Evolutionary conservation across 2,797 vertebrate genomes (phyloP).

Genomic region (Coilia nasus): DNA sequence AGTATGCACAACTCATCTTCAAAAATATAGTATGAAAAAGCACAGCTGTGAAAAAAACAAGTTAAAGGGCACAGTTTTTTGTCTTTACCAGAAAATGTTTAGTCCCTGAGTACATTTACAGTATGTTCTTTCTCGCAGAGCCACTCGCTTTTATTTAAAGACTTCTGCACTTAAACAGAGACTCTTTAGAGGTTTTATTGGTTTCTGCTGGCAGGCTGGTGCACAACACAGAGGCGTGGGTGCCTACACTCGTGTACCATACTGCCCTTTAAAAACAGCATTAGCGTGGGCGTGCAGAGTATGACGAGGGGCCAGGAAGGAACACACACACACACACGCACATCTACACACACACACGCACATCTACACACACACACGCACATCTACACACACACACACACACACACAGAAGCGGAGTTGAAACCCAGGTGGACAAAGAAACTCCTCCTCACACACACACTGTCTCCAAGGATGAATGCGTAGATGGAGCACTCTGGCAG

Average conservation of each 20-base stretch:
- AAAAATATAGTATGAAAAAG: neutral
- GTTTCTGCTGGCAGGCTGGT: constrained; percentile 18
- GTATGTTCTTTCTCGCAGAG: neutral
- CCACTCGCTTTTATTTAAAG: constrained; percentile 3
- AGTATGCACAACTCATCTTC: neutral
- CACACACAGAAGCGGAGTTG: neutral
- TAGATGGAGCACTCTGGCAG: neutral
- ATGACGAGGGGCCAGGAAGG: neutral
- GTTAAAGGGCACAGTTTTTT: neutral
- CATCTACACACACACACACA: no score
- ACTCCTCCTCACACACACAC: neutral
- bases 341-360: no score
- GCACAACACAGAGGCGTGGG: neutral
- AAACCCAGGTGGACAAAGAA: constrained; percentile 4
- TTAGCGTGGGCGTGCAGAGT: constrained; percentile 13
- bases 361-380: no score
- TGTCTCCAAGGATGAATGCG: neutral
- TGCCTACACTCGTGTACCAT: neutral
- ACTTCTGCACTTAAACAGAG: neutral
- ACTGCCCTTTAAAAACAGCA: constrained; percentile 1
- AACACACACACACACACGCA: no score
- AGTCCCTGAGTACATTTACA: neutral
- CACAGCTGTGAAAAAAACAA: neutral
- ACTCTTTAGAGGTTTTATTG: neutral
- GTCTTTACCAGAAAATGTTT: constrained; percentile 5